phyloP scores from a whole-genome alignment of 2,113 vertebrate genomes.

The Dasyprocta punctata region DNA sequence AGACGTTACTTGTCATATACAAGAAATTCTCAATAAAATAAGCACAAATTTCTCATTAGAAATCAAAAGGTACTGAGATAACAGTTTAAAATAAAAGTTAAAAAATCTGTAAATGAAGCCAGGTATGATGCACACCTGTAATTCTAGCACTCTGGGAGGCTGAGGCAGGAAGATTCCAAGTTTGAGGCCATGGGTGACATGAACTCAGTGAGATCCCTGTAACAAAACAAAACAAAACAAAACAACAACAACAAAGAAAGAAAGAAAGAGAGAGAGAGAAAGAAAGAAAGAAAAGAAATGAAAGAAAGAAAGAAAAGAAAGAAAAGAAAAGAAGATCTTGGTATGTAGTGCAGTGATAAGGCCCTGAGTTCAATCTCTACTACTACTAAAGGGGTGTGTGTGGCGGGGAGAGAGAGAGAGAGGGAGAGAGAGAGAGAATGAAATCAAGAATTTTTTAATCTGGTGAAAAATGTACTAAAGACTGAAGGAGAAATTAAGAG shows the following conservation, averaged over 20 bases:
- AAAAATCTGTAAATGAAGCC: not conserved
- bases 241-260: not conserved
- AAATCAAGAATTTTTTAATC: not conserved
- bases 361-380: not conserved
- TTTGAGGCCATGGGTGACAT: not conserved
- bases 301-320: no score
- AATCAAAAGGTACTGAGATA: not conserved
- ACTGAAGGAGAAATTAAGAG: not conserved
- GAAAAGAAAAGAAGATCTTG: not conserved
- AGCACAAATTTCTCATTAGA: not conserved
- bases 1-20: not conserved
- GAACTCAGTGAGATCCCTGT: not conserved
- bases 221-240: not conserved
- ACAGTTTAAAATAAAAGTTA: not conserved
- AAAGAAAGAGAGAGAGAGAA: no score
- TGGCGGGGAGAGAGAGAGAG: no score
- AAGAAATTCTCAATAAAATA: not conserved
- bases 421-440: not conserved
- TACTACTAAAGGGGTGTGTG: no score
- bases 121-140: not conserved
- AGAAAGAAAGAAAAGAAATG: no score
- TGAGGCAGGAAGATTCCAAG: not conserved
- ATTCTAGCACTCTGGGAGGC: not conserved
- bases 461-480: not conserved
- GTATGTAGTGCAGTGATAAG: not conserved